Conservation (phyloP, 2,113 vertebrate genomes). For the Notechis scutatus region DNA sequence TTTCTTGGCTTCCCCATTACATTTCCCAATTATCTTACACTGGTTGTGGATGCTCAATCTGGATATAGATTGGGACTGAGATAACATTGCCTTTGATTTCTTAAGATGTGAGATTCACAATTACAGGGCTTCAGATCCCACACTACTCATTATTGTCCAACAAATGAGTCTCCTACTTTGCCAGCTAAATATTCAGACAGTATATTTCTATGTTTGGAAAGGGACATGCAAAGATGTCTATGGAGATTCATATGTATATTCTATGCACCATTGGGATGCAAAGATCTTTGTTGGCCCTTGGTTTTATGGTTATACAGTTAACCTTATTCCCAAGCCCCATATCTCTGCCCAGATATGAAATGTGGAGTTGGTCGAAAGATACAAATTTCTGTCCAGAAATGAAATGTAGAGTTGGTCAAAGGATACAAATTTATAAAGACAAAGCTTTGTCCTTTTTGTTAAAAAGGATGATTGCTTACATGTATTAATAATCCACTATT, state of each 20-base stretch:
- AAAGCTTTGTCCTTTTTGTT: not conserved
- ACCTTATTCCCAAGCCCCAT: not conserved
- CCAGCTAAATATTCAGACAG: not conserved
- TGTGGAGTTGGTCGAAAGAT: too few relatives aligned
- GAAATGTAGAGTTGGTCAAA: not conserved
- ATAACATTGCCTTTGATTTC: not conserved
- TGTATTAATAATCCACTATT: not conserved
- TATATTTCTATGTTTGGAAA: not conserved
- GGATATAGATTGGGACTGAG: not conserved
- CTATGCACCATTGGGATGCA: not conserved
- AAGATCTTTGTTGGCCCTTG: not conserved
- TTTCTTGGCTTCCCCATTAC: not conserved
- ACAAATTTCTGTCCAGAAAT: not conserved
- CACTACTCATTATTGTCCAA: not conserved
- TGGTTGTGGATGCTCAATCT: not conserved
- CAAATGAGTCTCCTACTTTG: not conserved
- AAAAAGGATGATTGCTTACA: not conserved
- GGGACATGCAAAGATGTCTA: not conserved
- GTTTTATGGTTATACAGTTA: not conserved
- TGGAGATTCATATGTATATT: not conserved
- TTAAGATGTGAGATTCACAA: not conserved
- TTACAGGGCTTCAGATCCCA: not conserved
- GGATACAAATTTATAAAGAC: not conserved
- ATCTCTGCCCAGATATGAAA: not conserved
- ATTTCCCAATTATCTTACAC: not conserved